Percentiles rank a stretch among this genome's conserved stretches.
Evolutionary conservation across 2,113 vertebrate species (phyloP).

Genomic region (Erythrolamprus reginae): DNA sequence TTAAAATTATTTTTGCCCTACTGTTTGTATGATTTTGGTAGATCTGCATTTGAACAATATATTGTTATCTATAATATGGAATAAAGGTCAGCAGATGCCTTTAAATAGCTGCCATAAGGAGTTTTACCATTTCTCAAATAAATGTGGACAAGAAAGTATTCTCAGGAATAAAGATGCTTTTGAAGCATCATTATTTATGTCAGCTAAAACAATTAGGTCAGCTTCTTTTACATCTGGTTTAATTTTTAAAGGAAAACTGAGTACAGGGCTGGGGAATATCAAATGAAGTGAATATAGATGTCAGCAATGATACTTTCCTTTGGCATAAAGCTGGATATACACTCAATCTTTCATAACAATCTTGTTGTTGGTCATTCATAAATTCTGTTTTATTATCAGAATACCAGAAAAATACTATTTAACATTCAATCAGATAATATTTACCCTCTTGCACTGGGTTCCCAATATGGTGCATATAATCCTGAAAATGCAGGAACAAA

Average conservation of each 20-base stretch:
- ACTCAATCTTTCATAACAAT: not conserved
- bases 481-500: conserved; percentile 98
- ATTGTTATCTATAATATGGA: not conserved
- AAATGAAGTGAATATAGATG: not conserved
- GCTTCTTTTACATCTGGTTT: not conserved
- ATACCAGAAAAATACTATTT: not conserved
- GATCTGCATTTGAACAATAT: not conserved
- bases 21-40: not conserved
- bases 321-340: not conserved
- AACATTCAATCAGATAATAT: conserved; percentile 34
- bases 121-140: not conserved
- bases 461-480: conserved; percentile 97
- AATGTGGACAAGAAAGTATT: not conserved
- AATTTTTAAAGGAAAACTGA: not conserved
- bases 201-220: not conserved
- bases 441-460: conserved; percentile 96
- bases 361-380: not conserved
- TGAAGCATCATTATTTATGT: not conserved
- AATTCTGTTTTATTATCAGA: not conserved
- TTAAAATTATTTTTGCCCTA: not conserved
- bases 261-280: not conserved
- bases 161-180: not conserved
- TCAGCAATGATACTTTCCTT: not conserved
- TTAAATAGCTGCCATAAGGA: not conserved
- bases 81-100: not conserved